These are phyloP conservation scores for Fundulus diaphanus DNA, from an alignment of 2,797 vertebrate species.

Conservation along the genomic window DNA sequence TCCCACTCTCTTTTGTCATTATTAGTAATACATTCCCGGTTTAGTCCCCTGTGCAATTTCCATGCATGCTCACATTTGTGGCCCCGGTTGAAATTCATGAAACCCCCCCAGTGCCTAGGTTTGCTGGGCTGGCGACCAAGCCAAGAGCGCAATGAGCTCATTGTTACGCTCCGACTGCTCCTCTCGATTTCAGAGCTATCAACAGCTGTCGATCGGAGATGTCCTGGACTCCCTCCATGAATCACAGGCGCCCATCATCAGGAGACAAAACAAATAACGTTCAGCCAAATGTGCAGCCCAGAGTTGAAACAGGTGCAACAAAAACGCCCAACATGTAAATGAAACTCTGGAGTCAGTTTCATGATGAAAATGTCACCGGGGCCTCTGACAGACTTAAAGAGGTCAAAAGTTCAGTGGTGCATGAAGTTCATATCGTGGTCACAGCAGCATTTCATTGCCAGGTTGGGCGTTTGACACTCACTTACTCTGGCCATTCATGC, in stretches of 20 bases:
- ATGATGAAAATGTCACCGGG: constrained; percentile 2
- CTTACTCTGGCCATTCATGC: constrained; percentile 31
- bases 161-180: constrained; percentile 86
- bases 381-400: constrained; percentile 28
- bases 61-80: constrained; percentile 75
- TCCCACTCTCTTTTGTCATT: constrained; percentile 10
- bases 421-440: constrained; percentile 37
- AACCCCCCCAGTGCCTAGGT: constrained; percentile 73
- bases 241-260: constrained; percentile 80
- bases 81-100: constrained; percentile 84
- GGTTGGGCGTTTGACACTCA: constrained; percentile 23
- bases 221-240: constrained; percentile 86
- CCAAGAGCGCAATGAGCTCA: constrained; percentile 85
- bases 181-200: constrained; percentile 86
- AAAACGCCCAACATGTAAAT: constrained; percentile 40
- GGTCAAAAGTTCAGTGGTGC: constrained; percentile 56
- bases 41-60: constrained; percentile 61
- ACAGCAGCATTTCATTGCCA: constrained; percentile 33
- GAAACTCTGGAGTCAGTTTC: constrained; percentile 47
- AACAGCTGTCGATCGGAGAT: constrained; percentile 88
- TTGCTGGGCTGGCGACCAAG: constrained; percentile 79
- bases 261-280: constrained; percentile 82
- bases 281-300: constrained; percentile 74
- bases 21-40: constrained; percentile 54
- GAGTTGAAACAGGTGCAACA: constrained; percentile 69